phyloP scores from a whole-genome alignment of 1,140 invertebrate species.

The Trichonephila clavipes region DNA sequence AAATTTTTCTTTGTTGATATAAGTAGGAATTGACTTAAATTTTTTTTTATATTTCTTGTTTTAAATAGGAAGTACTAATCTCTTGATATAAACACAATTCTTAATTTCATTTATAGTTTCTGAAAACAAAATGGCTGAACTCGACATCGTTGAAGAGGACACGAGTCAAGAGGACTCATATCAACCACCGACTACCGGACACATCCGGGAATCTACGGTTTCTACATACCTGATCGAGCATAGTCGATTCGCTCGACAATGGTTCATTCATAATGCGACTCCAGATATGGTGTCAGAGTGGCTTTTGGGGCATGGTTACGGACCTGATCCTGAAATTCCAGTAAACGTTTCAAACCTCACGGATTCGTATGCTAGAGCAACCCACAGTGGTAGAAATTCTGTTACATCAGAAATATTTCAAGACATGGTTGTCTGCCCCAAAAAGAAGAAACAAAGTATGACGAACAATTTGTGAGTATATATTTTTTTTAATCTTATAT shows the following conservation, averaged over 20 bases:
- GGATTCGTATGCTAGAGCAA: slow-evolving; percentile 71
- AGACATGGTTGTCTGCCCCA: slow-evolving; percentile 85
- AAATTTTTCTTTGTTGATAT: too few species aligned
- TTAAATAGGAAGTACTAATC: too few species aligned
- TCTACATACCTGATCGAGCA: slow-evolving; percentile 83
- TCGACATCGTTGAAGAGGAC: slow-evolving; percentile 58
- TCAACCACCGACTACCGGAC: background rate
- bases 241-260: slow-evolving; percentile 85
- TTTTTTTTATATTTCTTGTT: too few species aligned
- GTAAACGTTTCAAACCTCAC: slow-evolving; percentile 41
- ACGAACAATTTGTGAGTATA: slow-evolving; percentile 62
- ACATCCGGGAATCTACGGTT: slow-evolving; percentile 61
- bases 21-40: too few species aligned
- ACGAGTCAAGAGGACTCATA: background rate
- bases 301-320: slow-evolving; percentile 69
- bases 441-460: slow-evolving; percentile 2
- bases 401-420: slow-evolving; percentile 92
- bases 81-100: too few species aligned
- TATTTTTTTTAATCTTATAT: background rate
- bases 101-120: slow-evolving; percentile 5
- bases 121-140: slow-evolving; percentile 47
- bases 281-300: slow-evolving; percentile 83
- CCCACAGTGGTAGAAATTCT: slow-evolving; percentile 84
- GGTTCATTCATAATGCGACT: slow-evolving; percentile 87
- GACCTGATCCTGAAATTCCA: background rate